Evolutionary conservation across 2,113 vertebrate genomes (phyloP), one percentile per base, ranked within the genome.

Genomic region (Rhinopomastus cyanomelas): DNA sequence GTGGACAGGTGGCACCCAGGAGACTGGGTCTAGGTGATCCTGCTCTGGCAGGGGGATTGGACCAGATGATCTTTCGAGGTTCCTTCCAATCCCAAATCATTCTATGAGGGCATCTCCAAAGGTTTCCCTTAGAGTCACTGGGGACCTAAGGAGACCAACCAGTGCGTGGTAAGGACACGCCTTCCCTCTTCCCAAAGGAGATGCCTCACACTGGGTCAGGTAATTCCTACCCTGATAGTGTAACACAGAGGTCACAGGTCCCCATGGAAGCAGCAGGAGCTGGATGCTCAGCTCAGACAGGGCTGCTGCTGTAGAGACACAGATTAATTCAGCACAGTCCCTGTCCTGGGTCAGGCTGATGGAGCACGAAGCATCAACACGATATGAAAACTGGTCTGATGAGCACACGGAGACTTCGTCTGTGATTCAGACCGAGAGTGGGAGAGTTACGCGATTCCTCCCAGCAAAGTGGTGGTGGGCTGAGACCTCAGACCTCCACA

Each of bases 401-500:
- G 8, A 20, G 30, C 30, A 55, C 4, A 4, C 5, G 23, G 90
- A 88, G 32, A 49, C 3, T 57, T 71, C 16, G 65, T 51, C 81
- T 1, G 27, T 92, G 90, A 91, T 79, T 91, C 66, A 75, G 39
- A 17, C n/a, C 2, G 37, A 77, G 88, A 79, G 88, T 52, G 79
- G 71, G 75, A 95, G 79, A 68, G 29, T 25, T 87, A 23, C 1
- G 2, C 10, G 57, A 62, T 67, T 78, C 75, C 53, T 79, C 44
- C 48, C 53, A 8, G 68, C 0, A 2, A 7, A 74, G 23, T 1
- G 4, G 32, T 30, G 73, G 49, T 2, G 10, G 77, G 32, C 1
- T 46, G 77, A 71, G 64, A 83, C 18, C 74, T 10, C 32, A 67
- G 67, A 76, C 39, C 57, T 66, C 53, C 65, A 32, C 30, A 56